Evolutionary conservation across 2,888 invertebrate species (phyloP), one percentile per base, ranked within the genome.

Genomic region (Stenodera caucasica): DNA sequence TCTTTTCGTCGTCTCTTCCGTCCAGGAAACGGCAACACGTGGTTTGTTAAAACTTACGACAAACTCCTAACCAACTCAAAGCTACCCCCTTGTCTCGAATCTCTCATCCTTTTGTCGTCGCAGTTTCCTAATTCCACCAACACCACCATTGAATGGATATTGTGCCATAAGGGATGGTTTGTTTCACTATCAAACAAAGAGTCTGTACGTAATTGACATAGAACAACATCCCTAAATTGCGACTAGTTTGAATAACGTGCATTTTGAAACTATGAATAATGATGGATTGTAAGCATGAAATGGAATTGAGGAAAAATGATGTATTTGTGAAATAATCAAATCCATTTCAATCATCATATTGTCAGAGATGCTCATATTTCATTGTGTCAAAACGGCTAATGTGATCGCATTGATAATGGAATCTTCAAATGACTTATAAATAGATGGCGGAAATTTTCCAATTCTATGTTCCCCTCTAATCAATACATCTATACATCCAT

Each of bases 1-100:
- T 67, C 66, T 67, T 68, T 69, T 9, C 11, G 11, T 21, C 4
- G 7, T 37, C 40, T 6, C 18, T 64, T 65, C 65, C 67, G 66
- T 68, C 67, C 70, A 70, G 72, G 72, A 72, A 73, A 75, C 71
- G 70, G 74, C 75, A 75, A 75, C 75, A 75, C 72, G 75, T 75
- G 75, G 75, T 75, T 75, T 75, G 74, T 72, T 74, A 74, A 75
- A 75, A 75, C 74, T 75, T 75, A 67, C 69, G 68, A 69, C 69
- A 71, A 67, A 40, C 40, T 40, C 18, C 21, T 18, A 40, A 18
- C 9, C 40, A 40, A 40, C 40, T 40, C 18, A 40, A 40, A 40
- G 40, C 21, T 40, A 40, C 40, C 18, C 40, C 18, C 40, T 9
- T 40, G 40, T 21, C 40, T 32, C 7, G 18, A 18, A 15, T 6